Conservation (phyloP, 1,140 invertebrate genomes). For the Druon quercuslanigerum region DNA sequence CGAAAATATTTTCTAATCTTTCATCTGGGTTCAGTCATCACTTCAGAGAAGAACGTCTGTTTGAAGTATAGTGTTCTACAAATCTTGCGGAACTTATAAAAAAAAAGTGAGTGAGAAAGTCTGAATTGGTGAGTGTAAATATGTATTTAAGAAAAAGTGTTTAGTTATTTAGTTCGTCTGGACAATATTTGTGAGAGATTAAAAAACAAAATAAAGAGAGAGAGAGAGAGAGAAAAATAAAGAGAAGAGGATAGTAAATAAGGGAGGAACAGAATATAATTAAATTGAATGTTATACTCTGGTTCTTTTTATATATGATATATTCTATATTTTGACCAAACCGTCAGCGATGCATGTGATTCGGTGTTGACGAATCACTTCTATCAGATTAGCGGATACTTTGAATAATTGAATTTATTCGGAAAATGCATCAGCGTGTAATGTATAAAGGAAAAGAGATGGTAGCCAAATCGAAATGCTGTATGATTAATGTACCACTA, state of each 20-base stretch:
- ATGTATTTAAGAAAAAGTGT: slow-evolving; percentile 59
- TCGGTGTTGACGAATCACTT: slow-evolving; percentile 19
- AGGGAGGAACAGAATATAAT: background rate
- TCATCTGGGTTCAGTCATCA: background rate
- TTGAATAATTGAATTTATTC: slow-evolving; percentile 28
- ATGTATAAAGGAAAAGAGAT: slow-evolving; percentile 33
- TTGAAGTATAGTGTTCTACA: background rate
- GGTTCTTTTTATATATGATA: slow-evolving; percentile 58
- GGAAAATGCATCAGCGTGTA: slow-evolving; percentile 21
- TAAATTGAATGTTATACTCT: slow-evolving; percentile 44
- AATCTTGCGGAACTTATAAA: background rate
- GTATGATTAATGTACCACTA: slow-evolving; percentile 36
- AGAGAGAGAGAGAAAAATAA: slow-evolving; percentile 21
- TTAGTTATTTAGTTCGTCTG: slow-evolving; percentile 64
- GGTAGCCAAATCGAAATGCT: slow-evolving; percentile 27
- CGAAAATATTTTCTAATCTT: background rate
- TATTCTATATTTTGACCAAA: slow-evolving; percentile 54
- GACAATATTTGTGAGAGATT: slow-evolving; percentile 59
- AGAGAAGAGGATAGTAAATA: background rate
- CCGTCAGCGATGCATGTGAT: slow-evolving; percentile 39
- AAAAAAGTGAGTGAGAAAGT: slow-evolving; percentile 4
- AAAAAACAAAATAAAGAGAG: slow-evolving; percentile 1
- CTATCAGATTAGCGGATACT: background rate
- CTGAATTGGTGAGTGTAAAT: slow-evolving; percentile 57
- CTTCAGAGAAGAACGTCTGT: background rate